These are phyloP conservation scores for Virgularia gustaviana DNA, from an alignment of 92 coral and sea anemone species.

Conservation along the genomic window DNA sequence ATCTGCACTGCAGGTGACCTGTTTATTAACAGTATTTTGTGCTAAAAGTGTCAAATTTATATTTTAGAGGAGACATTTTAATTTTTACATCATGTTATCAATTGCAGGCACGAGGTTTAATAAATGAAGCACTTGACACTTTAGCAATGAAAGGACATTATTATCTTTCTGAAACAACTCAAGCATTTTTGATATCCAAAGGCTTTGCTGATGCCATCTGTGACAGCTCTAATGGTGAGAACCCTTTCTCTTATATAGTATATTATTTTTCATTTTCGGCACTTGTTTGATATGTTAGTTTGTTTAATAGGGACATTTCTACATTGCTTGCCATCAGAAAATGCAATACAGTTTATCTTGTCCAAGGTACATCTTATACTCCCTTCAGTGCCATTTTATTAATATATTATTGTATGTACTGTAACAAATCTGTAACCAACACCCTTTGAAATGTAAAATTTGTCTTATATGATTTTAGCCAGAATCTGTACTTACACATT, in stretches of 20 bases:
- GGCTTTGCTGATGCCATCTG: conserved; percentile 89
- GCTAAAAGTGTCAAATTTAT: too few relatives aligned
- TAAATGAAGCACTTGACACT: conserved; percentile 66
- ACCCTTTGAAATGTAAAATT: too few relatives aligned
- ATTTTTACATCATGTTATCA: neutral
- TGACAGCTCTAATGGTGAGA: conserved; percentile 70
- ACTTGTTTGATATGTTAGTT: neutral
- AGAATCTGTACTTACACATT: conserved; percentile 81
- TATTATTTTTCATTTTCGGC: neutral
- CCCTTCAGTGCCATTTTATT: too few relatives aligned
- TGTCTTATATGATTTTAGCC: too few relatives aligned
- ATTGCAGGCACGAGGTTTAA: conserved; percentile 84
- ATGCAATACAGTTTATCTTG: conserved; percentile 74
- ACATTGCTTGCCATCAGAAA: conserved; percentile 74
- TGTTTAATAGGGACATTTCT: conserved; percentile 74
- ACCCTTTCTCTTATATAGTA: too few relatives aligned
- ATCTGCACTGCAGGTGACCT: too few relatives aligned
- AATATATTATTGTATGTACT: neutral
- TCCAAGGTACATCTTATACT: conserved; percentile 67
- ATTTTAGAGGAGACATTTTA: too few relatives aligned
- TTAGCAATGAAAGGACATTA: conserved; percentile 76
- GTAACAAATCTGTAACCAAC: neutral
- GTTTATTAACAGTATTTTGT: too few relatives aligned
- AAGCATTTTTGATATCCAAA: conserved; percentile 70
- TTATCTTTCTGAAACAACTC: conserved; percentile 69